Evolutionary conservation across 2,113 vertebrate genomes (phyloP).

Genomic region (Oncorhynchus clarkii): DNA sequence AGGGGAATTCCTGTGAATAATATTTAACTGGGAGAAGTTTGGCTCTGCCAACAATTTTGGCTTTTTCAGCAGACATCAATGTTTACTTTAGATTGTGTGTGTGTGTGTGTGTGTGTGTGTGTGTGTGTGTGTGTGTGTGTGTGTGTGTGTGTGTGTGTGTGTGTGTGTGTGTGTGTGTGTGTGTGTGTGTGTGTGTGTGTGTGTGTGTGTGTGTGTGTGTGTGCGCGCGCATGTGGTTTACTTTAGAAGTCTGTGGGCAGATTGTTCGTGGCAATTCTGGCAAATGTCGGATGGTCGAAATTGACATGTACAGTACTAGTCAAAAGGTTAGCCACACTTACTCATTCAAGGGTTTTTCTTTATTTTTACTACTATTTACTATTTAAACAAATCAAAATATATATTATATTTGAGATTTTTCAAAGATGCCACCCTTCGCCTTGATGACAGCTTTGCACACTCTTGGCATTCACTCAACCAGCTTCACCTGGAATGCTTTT

Average conservation of each 20-base stretch:
- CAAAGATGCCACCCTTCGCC: no score
- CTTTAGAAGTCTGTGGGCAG: slow-evolving; percentile 48
- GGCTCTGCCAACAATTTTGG: slow-evolving; percentile 55
- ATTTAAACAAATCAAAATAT: no score
- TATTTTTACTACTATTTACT: no score
- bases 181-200: neutral
- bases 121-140: neutral
- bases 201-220: neutral
- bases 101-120: neutral
- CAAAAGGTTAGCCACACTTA: no score
- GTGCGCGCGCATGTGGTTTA: slow-evolving; percentile 37
- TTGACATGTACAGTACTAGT: no score
- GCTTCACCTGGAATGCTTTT: no score
- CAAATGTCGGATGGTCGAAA: no score
- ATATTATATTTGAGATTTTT: no score
- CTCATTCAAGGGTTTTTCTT: no score
- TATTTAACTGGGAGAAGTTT: slow-evolving; percentile 61
- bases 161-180: neutral
- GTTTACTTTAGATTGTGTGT: neutral
- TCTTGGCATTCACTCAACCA: no score
- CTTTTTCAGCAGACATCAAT: slow-evolving; percentile 48
- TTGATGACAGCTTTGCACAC: no score
- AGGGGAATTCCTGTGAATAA: slow-evolving; percentile 66
- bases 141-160: neutral
- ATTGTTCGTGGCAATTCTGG: no score